Evolutionary conservation across 2,113 vertebrate species (phyloP).

Genomic region (Heterochromis multidens): DNA sequence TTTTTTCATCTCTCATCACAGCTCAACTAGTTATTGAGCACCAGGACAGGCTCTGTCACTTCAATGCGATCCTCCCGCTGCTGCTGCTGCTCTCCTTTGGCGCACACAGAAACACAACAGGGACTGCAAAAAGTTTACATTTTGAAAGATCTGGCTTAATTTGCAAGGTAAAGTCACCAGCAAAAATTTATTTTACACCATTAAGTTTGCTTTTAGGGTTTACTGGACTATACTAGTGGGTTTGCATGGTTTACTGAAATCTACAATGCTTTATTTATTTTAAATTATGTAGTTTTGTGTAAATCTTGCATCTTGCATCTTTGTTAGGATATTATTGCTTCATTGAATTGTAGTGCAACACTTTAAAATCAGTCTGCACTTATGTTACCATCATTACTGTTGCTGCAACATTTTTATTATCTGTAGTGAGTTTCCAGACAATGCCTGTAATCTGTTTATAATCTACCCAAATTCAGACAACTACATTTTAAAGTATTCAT

Average conservation of each 20-base stretch:
- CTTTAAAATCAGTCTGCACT: background rate
- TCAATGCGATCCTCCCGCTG: background rate
- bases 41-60: constrained; percentile 31
- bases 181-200: background rate
- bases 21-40: constrained; percentile 7
- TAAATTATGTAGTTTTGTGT: fast-evolving
- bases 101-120: background rate
- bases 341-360: background rate
- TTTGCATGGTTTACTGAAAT: background rate
- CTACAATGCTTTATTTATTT: background rate
- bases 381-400: background rate
- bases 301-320: background rate
- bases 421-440: background rate
- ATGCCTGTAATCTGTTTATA: background rate
- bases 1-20: constrained; percentile 15
- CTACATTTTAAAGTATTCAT: background rate
- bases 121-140: background rate
- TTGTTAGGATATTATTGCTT: background rate
- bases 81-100: background rate
- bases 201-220: background rate
- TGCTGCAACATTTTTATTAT: background rate
- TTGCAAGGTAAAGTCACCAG: constrained; percentile 17
- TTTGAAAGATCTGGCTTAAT: background rate
- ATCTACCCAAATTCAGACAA: background rate
- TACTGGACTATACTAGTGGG: background rate